These are phyloP conservation scores for Passerina amoena DNA, from an alignment of 2,113 vertebrate genomes.

Conservation along the genomic window DNA sequence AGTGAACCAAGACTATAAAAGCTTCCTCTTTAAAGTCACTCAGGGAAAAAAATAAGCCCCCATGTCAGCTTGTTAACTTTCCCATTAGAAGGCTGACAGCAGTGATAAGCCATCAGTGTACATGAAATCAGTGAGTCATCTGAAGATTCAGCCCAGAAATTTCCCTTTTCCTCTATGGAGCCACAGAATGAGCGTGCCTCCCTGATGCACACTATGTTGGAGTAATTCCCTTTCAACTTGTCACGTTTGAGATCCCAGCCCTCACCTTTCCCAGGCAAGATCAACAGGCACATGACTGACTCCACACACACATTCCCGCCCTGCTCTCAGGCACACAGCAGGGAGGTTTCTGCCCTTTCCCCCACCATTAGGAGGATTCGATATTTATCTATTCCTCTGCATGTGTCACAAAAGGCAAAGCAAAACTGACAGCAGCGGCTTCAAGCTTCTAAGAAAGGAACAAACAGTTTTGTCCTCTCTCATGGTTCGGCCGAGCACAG, in stretches of 20 bases:
- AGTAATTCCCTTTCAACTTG: background rate
- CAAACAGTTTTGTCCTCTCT: background rate
- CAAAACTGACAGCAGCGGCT: background rate
- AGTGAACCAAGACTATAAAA: background rate
- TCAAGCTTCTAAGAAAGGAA: background rate
- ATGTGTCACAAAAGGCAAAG: background rate
- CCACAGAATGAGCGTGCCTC: background rate
- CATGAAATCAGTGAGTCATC: conserved; percentile 4
- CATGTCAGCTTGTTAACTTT: background rate
- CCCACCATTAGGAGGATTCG: background rate
- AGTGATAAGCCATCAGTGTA: background rate
- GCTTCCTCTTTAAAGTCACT: background rate
- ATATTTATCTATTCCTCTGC: background rate
- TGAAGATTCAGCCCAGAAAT: background rate
- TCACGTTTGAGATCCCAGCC: background rate
- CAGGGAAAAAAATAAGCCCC: background rate
- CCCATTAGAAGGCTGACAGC: background rate
- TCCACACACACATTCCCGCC: background rate
- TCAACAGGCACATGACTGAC: background rate
- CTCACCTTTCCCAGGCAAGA: background rate
- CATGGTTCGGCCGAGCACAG: background rate
- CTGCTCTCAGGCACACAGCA: background rate
- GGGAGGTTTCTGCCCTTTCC: background rate
- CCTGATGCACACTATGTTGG: background rate
- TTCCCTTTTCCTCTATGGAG: background rate